These are phyloP conservation scores for Leptinotarsa texana DNA, from an alignment of 1,140 invertebrate genomes.

Conservation along the genomic window DNA sequence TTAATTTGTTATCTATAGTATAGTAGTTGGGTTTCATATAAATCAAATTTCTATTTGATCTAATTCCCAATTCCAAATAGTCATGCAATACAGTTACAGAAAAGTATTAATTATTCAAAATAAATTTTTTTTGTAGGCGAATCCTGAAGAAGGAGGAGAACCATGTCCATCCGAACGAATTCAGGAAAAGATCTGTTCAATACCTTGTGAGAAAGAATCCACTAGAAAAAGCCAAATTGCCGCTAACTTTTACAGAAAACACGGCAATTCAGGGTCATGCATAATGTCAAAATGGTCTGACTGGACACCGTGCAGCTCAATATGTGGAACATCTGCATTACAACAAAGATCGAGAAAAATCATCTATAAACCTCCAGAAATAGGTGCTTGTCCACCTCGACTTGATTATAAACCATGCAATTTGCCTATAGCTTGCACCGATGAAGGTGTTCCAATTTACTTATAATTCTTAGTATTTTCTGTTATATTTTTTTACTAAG, in stretches of 20 bases:
- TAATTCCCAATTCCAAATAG: too few relatives aligned
- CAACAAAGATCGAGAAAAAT: conserved; percentile 34
- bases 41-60: too few relatives aligned
- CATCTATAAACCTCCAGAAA: conserved; percentile 23
- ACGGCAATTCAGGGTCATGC: conserved; percentile 30
- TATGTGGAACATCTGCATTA: conserved; percentile 34
- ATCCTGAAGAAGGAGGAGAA: conserved; percentile 17
- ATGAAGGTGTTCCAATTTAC: conserved; percentile 27
- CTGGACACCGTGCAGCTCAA: conserved; percentile 37
- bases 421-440: conserved; percentile 35
- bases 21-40: too few relatives aligned
- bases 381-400: conserved; percentile 26
- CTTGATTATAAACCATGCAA: conserved; percentile 32
- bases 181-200: neutral
- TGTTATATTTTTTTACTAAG: too few relatives aligned
- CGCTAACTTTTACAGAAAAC: neutral
- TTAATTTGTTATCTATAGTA: too few relatives aligned
- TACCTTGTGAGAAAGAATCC: neutral
- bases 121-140: neutral
- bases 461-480: neutral
- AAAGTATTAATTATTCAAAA: too few relatives aligned
- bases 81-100: too few relatives aligned
- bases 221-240: neutral
- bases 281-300: conserved; percentile 35
- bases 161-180: conserved; percentile 14